Evolutionary conservation across 2,797 vertebrate genomes (phyloP).

Genomic region (Sebastes itinus): DNA sequence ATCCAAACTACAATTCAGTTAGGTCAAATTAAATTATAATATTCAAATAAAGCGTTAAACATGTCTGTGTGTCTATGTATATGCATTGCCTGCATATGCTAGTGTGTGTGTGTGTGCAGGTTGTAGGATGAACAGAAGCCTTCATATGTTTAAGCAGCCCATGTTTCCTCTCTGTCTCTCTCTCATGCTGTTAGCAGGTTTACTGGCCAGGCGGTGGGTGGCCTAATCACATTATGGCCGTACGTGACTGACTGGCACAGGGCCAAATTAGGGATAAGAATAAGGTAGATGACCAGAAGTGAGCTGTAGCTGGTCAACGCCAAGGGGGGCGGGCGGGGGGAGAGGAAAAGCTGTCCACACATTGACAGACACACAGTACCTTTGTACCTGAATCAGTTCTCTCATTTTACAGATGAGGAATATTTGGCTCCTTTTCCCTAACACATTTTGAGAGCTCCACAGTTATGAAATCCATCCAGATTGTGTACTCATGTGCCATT

Average conservation of each 20-base stretch:
- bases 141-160: slow-evolving; percentile 37
- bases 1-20: neutral
- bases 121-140: slow-evolving; percentile 29
- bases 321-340: rapidly evolving
- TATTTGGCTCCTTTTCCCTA: neutral
- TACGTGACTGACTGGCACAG: slow-evolving; percentile 57
- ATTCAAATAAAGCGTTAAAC: slow-evolving; percentile 1
- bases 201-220: slow-evolving; percentile 67
- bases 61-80: neutral
- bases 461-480: neutral
- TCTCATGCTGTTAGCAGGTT: slow-evolving; percentile 68
- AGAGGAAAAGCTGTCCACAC: no score
- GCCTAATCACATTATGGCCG: slow-evolving; percentile 76
- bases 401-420: neutral
- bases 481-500: neutral
- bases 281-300: slow-evolving; percentile 30
- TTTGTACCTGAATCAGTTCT: neutral
- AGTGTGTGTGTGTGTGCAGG: neutral
- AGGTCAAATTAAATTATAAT: slow-evolving; percentile 12
- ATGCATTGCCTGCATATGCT: neutral
- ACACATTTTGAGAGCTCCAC: neutral
- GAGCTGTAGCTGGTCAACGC: neutral
- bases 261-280: slow-evolving; percentile 68
- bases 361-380: neutral
- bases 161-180: slow-evolving; percentile 21